phyloP scores from a whole-genome alignment of 2,888 invertebrate species.

The Pomacea canaliculata region DNA sequence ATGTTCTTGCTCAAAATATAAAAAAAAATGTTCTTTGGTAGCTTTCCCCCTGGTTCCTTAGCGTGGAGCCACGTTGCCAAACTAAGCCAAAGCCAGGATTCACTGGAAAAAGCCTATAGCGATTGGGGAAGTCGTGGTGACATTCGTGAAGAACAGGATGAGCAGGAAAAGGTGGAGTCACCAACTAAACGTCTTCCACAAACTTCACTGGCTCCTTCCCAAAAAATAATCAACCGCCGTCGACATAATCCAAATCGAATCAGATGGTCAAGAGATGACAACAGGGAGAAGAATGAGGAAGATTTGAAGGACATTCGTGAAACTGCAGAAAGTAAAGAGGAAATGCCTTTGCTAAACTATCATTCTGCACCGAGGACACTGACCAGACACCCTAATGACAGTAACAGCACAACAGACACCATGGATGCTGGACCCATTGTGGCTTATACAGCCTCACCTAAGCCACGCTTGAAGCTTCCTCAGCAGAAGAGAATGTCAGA shows the following conservation, averaged over 20 bases:
- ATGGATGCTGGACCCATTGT: not conserved
- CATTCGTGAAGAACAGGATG: constrained; percentile 10
- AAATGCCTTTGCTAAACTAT: constrained; percentile 28
- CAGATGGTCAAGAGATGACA: constrained; percentile 2
- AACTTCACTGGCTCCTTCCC: constrained; percentile 28
- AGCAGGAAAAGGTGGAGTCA: not conserved
- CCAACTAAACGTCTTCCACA: constrained; percentile 2
- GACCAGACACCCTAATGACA: not conserved
- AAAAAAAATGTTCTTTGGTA: not conserved
- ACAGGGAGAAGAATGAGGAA: constrained; percentile 11
- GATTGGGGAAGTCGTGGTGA: constrained; percentile 23
- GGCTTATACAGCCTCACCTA: constrained; percentile 6
- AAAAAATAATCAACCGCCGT: constrained; percentile 28
- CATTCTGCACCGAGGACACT: constrained; percentile 25
- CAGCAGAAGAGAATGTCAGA: not conserved
- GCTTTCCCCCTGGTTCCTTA: constrained; percentile 24
- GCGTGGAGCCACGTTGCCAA: constrained; percentile 29
- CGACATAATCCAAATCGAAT: constrained; percentile 27
- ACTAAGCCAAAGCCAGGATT: constrained; percentile 33
- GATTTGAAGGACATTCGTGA: not conserved
- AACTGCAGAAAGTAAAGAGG: constrained; percentile 3
- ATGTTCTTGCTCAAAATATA: no score
- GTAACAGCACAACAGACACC: not conserved
- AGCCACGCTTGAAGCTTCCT: not conserved
- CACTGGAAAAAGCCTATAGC: constrained; percentile 31